Conservation (phyloP, 2,113 vertebrate genomes). For the Thalassoma bifasciatum region DNA sequence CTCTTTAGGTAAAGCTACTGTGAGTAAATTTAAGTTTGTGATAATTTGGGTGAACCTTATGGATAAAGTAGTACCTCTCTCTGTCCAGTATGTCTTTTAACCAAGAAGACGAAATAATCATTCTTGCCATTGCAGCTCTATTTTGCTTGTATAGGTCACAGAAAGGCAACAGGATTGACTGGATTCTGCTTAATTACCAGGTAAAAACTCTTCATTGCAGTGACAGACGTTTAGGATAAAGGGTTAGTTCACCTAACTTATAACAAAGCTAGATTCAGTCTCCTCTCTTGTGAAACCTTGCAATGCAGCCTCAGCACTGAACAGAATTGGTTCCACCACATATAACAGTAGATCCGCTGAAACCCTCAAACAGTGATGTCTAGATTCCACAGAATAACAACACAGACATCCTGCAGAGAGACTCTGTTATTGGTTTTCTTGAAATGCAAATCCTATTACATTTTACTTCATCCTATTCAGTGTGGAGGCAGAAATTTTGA, state of each 20-base stretch:
- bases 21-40: too few relatives aligned
- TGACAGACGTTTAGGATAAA: background rate
- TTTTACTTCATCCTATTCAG: background rate
- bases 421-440: background rate
- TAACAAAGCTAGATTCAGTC: background rate
- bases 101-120: too few relatives aligned
- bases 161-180: too few relatives aligned
- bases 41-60: too few relatives aligned
- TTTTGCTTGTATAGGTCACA: too few relatives aligned
- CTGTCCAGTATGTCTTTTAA: too few relatives aligned
- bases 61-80: background rate
- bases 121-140: too few relatives aligned
- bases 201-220: background rate
- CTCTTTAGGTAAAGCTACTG: too few relatives aligned
- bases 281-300: background rate
- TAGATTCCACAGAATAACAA: background rate
- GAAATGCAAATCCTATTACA: background rate
- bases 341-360: background rate
- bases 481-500: background rate
- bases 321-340: background rate
- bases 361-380: background rate
- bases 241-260: background rate
- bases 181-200: too few relatives aligned
- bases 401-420: background rate
- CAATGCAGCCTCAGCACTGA: background rate